A percentile compares a stretch with the other conserved stretches of the same genome.
These are phyloP conservation scores for Tor tambroides DNA, from an alignment of 2,113 vertebrate species.

Conservation along the genomic window DNA sequence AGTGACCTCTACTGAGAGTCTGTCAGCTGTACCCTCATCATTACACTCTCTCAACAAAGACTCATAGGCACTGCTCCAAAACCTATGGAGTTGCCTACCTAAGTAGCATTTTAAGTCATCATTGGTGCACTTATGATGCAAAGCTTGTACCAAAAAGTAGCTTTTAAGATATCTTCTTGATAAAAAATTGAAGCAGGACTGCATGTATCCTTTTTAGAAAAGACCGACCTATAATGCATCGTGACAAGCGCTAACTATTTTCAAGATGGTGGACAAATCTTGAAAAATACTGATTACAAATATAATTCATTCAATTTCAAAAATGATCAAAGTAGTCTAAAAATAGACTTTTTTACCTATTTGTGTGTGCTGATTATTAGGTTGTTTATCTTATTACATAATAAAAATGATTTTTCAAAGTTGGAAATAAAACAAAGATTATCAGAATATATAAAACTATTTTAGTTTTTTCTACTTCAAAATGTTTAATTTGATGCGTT, in stretches of 20 bases:
- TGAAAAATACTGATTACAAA: neutral
- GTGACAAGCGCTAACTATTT: neutral
- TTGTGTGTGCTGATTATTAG: too few species aligned
- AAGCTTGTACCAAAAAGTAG: neutral
- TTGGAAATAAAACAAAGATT: too few species aligned
- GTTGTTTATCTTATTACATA: too few species aligned
- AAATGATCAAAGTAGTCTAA: neutral
- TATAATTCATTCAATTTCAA: neutral
- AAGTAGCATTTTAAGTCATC: neutral
- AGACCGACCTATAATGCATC: neutral
- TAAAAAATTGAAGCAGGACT: neutral
- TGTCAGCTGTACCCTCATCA: conserved; percentile 47
- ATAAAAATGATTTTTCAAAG: too few species aligned
- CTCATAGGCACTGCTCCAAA: neutral
- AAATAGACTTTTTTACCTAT: too few species aligned
- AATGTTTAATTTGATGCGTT: too few species aligned
- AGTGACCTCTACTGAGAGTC: conserved; percentile 64
- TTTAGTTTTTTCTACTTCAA: too few species aligned
- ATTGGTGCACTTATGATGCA: neutral
- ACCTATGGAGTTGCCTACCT: neutral
- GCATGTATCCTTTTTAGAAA: neutral
- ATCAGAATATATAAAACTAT: too few species aligned
- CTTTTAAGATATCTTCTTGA: neutral
- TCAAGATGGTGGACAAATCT: neutral
- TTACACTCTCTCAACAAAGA: conserved; percentile 46